Evolutionary conservation across 2,113 vertebrate genomes (phyloP), one percentile per base, ranked within the genome.

Genomic region (Chionis minor): DNA sequence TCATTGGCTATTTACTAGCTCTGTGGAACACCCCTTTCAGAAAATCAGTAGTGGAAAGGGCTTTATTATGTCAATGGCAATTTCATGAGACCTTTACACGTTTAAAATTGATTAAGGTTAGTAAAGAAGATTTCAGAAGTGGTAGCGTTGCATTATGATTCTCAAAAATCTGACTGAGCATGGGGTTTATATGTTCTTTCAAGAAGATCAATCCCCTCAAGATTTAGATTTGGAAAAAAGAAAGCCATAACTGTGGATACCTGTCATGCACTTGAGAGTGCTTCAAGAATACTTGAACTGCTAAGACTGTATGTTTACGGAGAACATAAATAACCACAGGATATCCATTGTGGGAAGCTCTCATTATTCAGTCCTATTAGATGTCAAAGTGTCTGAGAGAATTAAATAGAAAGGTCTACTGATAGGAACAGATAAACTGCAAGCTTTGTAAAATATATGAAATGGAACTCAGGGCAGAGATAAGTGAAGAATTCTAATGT

Each of bases 281-380:
- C 20, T 73, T 62, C 61, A 71, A 95, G 28, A 90, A 49, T 58
- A 92, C 12, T 54, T 81, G 81, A 83, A 87, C 30, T 87, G n/a
- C 12, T 73, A 80, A 90, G 86, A 69, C 32, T 65, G 4, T 42
- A 35, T 88, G 24, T 86, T 94, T 91, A 80, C 6, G 2, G 35
- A 61, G 33, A 89, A 67, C 32, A 82, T 89, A 93, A 97, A 95
- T 92, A 95, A 94, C 35, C 54, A 94, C 33, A 44, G 35, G 19
- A 65, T 90, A 52, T 14, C 52, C 49, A 86, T 80, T 94, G 40
- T 91, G 26, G 44, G 73, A 94, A 86, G 11, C 5, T 71, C 73
- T 92, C 65, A 83, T 91, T 92, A 92, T 92, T 96, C 86, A 94
- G 45, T 67, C 20, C 44, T 88, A 92, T 90, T 93, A 92, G 90